phyloP scores from a whole-genome alignment of 2,113 vertebrate species.

The Corydoras maculifer region DNA sequence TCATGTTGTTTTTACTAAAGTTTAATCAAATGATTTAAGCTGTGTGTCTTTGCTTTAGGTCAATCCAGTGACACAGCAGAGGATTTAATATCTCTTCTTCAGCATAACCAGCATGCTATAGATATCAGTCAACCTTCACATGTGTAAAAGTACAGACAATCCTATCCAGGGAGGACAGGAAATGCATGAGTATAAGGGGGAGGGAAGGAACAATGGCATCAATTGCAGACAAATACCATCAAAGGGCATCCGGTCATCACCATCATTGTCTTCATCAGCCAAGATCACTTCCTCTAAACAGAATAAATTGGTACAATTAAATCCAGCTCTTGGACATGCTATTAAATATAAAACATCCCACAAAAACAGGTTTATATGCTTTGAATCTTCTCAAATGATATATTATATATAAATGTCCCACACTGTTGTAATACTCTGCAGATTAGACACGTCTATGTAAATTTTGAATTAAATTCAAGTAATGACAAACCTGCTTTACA shows the following conservation, averaged over 20 bases:
- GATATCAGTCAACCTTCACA: constrained; percentile 14
- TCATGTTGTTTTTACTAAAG: not conserved
- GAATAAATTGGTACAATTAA: constrained; percentile 26
- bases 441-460: not conserved
- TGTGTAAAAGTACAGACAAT: constrained; percentile 11
- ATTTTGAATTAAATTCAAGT: not conserved
- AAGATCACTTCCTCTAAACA: constrained; percentile 86
- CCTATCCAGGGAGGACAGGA: not conserved
- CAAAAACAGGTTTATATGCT: no score
- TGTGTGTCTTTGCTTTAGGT: not conserved
- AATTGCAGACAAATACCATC: constrained; percentile 69
- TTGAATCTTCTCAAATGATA: no score
- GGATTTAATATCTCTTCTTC: constrained; percentile 33
- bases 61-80: not conserved
- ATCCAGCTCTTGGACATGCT: not conserved
- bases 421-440: no score
- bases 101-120: constrained; percentile 27
- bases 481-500: constrained; percentile 78
- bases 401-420: no score
- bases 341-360: no score
- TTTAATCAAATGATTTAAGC: not conserved
- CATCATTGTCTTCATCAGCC: constrained; percentile 81
- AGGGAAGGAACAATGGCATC: not conserved
- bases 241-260: constrained; percentile 74
- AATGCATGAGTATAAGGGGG: not conserved